Evolutionary conservation across 2,113 vertebrate genomes (phyloP), one percentile per base, ranked within the genome.

Genomic region (Aleadryas rufinucha): DNA sequence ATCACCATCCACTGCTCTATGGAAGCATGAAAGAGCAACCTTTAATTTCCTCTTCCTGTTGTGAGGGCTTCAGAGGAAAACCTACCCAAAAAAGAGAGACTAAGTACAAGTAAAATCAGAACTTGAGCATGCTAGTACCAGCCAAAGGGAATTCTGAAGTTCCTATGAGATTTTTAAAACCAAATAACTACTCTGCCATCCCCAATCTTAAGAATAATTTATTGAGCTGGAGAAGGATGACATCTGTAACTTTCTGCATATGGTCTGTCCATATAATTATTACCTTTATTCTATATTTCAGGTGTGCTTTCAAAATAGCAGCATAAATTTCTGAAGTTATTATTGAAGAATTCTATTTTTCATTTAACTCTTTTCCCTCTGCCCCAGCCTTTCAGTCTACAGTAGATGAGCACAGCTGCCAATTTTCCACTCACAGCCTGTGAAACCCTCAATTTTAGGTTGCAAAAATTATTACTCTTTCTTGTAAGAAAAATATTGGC

Each of bases 401-500:
- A 68, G 37, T 4, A 75, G 54, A 70, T 57, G 79, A 82, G 80
- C 71, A 56, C 8, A 5, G 93, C 82, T 87, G 59, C 91, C 91
- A 95, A 83, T 90, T 93, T 77, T 65, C 79, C 78, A 57, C 53
- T 84, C 44, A 30, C 39, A 93, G 59, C 50, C 85, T 84, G 87
- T 21, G 83, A 96, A 97, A 95, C 66, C 64, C 64, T 95, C 80
- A 87, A 80, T 74, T 96, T 94, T 76, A 30, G 23, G 74, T 81
- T 91, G 89, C 91, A 88, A 76, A 79, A 96, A 68, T 50, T 71
- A 74, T 81, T 90, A 78, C 69, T 77, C 82, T 81, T 84, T 47
- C 82, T 65, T 85, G 60, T 61, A 96, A 97, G 70, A 79, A 94
- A 95, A 96, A 95, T 37, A 82, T 37, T 91, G 89, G 85, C 89